Percentiles rank a stretch among this genome's conserved stretches.
These are phyloP conservation scores for Drosophila affinis DNA, from an alignment of 2,888 invertebrate genomes.

Conservation along the genomic window DNA sequence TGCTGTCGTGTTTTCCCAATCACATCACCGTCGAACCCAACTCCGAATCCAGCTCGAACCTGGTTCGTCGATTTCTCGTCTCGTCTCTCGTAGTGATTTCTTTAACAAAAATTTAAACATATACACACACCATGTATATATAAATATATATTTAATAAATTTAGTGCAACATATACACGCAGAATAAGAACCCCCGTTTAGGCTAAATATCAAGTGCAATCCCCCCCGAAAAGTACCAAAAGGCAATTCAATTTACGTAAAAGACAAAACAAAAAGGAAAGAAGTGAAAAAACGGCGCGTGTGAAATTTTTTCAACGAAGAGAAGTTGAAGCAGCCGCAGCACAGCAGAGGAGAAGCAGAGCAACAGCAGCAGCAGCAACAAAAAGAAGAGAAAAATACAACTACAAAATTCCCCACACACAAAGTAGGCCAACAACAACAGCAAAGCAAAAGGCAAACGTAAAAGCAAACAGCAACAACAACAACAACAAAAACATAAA, in stretches of 20 bases:
- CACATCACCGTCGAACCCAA: too few species aligned
- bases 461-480: constrained; percentile 48
- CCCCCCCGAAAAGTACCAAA: constrained; percentile 40
- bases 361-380: constrained; percentile 55
- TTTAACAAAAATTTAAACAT: constrained; percentile 42
- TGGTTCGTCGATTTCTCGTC: too few species aligned
- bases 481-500: constrained; percentile 26
- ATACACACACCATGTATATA: constrained; percentile 53
- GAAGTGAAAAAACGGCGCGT: constrained; percentile 68
- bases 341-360: constrained; percentile 58
- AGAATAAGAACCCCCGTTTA: constrained; percentile 25
- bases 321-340: constrained; percentile 51
- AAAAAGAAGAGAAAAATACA: constrained; percentile 37
- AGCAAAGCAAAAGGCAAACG: constrained; percentile 50
- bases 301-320: constrained; percentile 68
- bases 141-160: constrained; percentile 50
- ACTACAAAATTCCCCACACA: constrained; percentile 63
- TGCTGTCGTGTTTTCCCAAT: too few species aligned
- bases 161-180: constrained; percentile 47
- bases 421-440: constrained; percentile 80
- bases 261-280: constrained; percentile 48
- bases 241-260: constrained; percentile 63
- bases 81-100: constrained; percentile 34
- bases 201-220: constrained; percentile 56
- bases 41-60: too few species aligned